These are phyloP conservation scores for Climacteris rufus DNA, from an alignment of 2,113 vertebrate genomes.

Conservation along the genomic window DNA sequence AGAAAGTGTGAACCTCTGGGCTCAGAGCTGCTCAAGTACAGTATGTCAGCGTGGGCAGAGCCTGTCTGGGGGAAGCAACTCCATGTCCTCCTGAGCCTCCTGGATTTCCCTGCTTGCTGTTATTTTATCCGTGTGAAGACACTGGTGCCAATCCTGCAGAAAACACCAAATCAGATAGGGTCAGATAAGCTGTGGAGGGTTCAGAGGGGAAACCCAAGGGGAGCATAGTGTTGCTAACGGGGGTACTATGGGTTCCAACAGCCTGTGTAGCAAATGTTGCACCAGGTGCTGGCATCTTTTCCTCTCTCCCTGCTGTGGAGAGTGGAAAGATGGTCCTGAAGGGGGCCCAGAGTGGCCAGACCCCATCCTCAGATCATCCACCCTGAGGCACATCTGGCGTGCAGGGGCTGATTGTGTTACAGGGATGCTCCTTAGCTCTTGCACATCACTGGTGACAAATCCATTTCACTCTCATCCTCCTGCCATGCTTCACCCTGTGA, in stretches of 20 bases:
- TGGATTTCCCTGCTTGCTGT: background rate
- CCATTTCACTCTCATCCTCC: fast-evolving
- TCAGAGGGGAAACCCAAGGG: background rate
- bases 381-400: background rate
- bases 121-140: conserved; percentile 20
- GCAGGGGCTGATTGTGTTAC: background rate
- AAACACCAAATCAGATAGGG: background rate
- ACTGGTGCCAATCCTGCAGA: conserved; percentile 9
- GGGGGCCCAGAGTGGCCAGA: background rate
- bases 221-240: background rate
- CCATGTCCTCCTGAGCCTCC: fast-evolving
- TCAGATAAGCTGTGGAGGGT: background rate
- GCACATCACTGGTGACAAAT: background rate
- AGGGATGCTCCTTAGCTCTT: background rate
- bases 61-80: background rate
- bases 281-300: background rate
- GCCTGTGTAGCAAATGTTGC: background rate
- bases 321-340: background rate
- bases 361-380: background rate
- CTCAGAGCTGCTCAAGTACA: background rate
- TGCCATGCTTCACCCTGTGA: fast-evolving
- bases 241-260: background rate
- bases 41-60: fast-evolving
- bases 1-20: background rate
- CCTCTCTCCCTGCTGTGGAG: background rate